Percentiles rank a stretch among this genome's conserved stretches.
These are phyloP conservation scores for Prunella himalayana DNA, from an alignment of 2,113 vertebrate species.

Conservation along the genomic window DNA sequence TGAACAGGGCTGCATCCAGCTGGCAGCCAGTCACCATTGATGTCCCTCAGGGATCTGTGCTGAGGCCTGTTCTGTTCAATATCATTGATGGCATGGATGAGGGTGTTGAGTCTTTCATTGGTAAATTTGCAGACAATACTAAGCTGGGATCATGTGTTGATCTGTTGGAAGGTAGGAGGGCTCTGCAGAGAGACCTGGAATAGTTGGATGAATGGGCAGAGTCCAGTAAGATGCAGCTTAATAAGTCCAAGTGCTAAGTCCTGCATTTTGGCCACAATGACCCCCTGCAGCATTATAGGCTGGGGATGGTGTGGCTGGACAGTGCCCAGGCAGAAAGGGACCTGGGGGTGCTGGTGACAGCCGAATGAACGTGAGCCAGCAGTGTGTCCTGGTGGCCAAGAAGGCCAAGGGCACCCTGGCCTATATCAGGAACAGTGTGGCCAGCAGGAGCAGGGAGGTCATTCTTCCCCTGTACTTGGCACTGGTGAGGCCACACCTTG, in stretches of 20 bases:
- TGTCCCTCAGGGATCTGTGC: background rate
- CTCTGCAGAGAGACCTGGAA: background rate
- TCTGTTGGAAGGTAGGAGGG: background rate
- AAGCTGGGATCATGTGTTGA: fast-evolving
- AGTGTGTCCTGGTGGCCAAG: background rate
- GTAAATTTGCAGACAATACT: background rate
- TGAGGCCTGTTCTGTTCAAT: background rate
- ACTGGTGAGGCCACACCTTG: background rate
- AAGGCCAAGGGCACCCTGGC: background rate
- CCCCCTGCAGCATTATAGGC: fast-evolving
- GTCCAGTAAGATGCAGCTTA: background rate
- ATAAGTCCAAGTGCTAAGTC: fast-evolving
- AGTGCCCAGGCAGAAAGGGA: background rate
- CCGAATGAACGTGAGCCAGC: background rate
- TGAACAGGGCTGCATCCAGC: background rate
- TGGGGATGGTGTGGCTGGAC: background rate
- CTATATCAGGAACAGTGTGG: background rate
- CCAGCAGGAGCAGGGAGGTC: background rate
- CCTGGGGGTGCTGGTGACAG: background rate
- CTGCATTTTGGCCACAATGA: background rate
- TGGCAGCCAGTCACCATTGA: background rate
- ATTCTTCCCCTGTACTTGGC: fast-evolving
- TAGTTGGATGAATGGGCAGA: background rate
- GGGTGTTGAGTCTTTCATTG: background rate
- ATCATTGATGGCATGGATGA: background rate